A percentile compares a stretch with the other conserved stretches of the same genome.
Evolutionary conservation across 2,113 vertebrate genomes (phyloP).

Genomic region (Protobothrops flavoviridis): DNA sequence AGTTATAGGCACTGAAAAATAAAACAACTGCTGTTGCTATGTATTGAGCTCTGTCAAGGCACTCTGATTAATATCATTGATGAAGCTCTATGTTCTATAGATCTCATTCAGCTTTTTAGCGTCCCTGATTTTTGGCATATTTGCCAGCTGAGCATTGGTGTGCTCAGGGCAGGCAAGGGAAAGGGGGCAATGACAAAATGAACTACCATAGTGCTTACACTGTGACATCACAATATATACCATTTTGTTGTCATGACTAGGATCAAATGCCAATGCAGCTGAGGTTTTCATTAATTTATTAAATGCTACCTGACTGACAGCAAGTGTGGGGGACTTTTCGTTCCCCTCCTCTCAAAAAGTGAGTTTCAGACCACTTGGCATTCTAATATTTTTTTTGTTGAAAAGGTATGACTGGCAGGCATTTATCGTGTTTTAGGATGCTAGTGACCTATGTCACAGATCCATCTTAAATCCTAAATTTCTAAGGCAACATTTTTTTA

Average conservation of each 20-base stretch:
- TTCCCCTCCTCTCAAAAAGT: background rate
- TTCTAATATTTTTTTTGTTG: background rate
- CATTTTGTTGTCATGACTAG: background rate
- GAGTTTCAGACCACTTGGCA: background rate
- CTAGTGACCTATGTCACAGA: background rate
- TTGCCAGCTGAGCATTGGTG: background rate
- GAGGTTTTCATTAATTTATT: background rate
- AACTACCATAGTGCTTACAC: background rate
- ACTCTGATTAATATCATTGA: background rate
- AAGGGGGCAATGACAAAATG: background rate
- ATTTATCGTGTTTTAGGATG: background rate
- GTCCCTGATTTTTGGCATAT: background rate
- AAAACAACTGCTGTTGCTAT: background rate
- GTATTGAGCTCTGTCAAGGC: background rate
- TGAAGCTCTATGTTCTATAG: background rate
- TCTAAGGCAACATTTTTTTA: background rate
- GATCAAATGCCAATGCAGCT: background rate
- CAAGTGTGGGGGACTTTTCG: background rate
- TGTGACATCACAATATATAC: background rate
- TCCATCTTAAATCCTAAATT: background rate
- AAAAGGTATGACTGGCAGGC: background rate
- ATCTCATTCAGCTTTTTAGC: too few species aligned
- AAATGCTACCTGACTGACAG: background rate
- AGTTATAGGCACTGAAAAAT: background rate
- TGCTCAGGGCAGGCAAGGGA: background rate